Evolutionary conservation across 1,140 invertebrate genomes (phyloP).

Genomic region (Thaumatotibia leucotreta): DNA sequence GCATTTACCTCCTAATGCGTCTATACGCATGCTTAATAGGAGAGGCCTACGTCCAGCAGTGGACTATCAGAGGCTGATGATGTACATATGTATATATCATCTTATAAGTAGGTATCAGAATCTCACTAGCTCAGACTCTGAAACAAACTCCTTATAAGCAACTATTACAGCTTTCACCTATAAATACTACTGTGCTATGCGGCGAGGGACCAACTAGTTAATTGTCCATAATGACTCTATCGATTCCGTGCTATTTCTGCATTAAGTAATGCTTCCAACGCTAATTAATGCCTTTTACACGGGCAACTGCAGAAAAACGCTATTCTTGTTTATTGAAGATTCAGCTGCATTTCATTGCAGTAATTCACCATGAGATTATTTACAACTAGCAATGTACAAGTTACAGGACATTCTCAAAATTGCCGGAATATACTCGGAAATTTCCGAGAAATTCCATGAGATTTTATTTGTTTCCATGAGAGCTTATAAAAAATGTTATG

Average conservation of each 20-base stretch:
- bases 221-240: background rate
- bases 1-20: no score
- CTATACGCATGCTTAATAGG: no score
- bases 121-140: background rate
- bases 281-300: background rate
- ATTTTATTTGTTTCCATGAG: no score
- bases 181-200: background rate
- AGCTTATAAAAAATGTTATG: no score
- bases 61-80: no score
- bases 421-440: no score
- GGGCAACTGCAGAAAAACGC: background rate
- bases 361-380: background rate
- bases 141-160: background rate
- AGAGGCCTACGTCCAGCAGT: no score
- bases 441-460: no score
- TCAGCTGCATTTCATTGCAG: background rate
- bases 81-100: no score
- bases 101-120: background rate
- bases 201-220: background rate
- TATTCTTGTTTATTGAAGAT: background rate
- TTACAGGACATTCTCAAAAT: no score
- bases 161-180: background rate
- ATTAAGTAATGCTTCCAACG: background rate
- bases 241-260: constrained; percentile 3
- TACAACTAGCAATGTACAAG: no score